A percentile compares a stretch with the other conserved stretches of the same genome.
Evolutionary conservation across 2,113 vertebrate genomes (phyloP).

Genomic region (Mirounga angustirostris): DNA sequence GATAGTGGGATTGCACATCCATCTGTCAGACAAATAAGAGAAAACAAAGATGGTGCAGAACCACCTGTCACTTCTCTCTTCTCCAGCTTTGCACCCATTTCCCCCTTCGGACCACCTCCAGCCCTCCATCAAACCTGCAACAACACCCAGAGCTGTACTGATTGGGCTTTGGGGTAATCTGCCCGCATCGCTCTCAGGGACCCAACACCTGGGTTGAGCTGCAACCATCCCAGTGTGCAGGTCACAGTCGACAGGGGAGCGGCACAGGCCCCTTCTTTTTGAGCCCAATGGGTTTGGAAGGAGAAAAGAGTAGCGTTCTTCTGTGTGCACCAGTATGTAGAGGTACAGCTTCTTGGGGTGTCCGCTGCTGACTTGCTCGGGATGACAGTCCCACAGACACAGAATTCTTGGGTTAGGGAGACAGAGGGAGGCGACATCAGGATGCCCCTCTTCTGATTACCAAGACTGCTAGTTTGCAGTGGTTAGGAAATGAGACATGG

Average conservation of each 20-base stretch:
- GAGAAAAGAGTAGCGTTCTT: neutral
- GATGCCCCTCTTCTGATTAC: neutral
- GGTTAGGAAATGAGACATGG: accelerated
- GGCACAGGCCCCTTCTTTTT: neutral
- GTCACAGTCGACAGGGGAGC: neutral
- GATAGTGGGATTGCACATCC: neutral
- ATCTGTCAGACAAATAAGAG: neutral
- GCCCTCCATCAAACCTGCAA: neutral
- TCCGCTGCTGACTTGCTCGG: neutral
- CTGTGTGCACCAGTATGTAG: no score
- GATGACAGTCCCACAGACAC: neutral
- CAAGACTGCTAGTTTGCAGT: accelerated
- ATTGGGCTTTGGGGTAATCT: neutral
- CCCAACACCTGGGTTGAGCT: accelerated
- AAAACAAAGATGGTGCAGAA: neutral
- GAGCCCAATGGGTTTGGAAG: neutral
- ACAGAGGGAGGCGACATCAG: neutral
- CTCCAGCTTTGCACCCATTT: neutral
- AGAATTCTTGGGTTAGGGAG: neutral
- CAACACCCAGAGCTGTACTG: accelerated
- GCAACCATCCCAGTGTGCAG: neutral
- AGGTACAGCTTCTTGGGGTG: accelerated
- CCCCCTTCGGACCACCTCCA: neutral
- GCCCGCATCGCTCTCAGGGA: neutral
- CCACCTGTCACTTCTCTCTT: neutral